Conservation (phyloP, 2,888 invertebrate genomes). For the Prionchulus punctatus region DNA sequence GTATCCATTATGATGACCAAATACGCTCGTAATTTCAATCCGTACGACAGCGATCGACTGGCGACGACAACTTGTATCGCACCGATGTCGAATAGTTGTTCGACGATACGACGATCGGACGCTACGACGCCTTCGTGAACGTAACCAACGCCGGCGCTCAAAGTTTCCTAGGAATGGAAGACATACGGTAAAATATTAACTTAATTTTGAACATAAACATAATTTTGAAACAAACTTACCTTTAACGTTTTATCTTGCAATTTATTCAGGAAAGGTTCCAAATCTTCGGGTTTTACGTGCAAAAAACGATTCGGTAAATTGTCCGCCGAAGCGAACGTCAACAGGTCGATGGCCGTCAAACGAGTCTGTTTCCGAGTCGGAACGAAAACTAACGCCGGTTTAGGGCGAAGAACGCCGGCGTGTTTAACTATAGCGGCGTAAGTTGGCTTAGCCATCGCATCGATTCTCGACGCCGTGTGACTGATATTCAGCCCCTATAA, state of each 20-base stretch:
- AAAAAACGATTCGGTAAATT: slow-evolving; percentile 69
- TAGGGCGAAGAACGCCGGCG: slow-evolving; percentile 45
- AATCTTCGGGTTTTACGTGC: slow-evolving; percentile 50
- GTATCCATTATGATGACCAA: slow-evolving; percentile 95
- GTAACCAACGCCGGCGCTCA: slow-evolving; percentile 87
- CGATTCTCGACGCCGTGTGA: slow-evolving; percentile 83
- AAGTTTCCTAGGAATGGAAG: slow-evolving; percentile 49
- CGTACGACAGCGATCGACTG: slow-evolving; percentile 80
- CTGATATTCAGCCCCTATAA: slow-evolving; percentile 88
- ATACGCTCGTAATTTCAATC: slow-evolving; percentile 70
- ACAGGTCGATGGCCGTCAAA: slow-evolving; percentile 81
- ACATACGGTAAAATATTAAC: neutral
- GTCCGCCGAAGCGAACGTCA: slow-evolving; percentile 82
- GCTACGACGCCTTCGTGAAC: slow-evolving; percentile 79
- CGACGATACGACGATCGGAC: slow-evolving; percentile 71
- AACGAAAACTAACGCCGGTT: slow-evolving; percentile 75
- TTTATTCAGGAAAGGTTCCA: slow-evolving; percentile 69
- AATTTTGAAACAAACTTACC: neutral
- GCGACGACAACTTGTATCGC: slow-evolving; percentile 77
- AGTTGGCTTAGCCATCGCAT: slow-evolving; percentile 93
- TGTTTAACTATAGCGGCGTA: slow-evolving; percentile 76
- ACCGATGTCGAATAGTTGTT: slow-evolving; percentile 77
- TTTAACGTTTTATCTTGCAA: slow-evolving; percentile 53
- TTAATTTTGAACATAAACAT: neutral
- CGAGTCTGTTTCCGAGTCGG: slow-evolving; percentile 40